Evolutionary conservation across 2,797 vertebrate genomes (phyloP).

Genomic region (Anisognathus igniventris): DNA sequence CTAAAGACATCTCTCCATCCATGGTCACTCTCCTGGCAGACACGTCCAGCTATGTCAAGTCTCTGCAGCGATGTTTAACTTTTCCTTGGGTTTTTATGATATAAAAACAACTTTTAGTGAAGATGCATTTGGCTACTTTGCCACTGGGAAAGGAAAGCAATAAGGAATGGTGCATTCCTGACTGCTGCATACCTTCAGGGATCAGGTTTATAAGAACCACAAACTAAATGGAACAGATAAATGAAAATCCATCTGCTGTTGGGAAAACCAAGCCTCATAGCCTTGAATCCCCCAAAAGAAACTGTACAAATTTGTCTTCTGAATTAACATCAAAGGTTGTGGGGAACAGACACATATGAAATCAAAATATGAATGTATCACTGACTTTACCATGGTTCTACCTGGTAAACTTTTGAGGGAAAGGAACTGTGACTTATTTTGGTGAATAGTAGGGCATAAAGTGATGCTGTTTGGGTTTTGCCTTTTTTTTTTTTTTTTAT

Average conservation of each 20-base stretch:
- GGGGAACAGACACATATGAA: not conserved
- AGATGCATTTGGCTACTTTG: constrained; percentile 13
- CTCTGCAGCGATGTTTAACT: not conserved
- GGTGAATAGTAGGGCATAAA: not conserved
- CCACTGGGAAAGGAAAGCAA: not conserved
- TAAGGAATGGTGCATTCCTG: not conserved
- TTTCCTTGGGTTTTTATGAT: not conserved
- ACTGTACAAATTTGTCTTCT: not conserved
- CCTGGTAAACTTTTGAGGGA: not conserved
- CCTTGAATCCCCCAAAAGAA: not conserved
- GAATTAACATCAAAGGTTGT: constrained; percentile 2
- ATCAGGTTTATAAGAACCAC: constrained; percentile 13
- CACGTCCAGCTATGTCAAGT: not conserved
- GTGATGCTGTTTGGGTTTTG: not conserved
- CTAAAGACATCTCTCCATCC: not conserved
- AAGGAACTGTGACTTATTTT: not conserved
- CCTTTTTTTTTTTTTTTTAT: not conserved
- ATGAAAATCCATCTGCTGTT: constrained; percentile 40
- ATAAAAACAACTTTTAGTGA: not conserved
- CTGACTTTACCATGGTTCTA: not conserved
- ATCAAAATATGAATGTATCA: not conserved
- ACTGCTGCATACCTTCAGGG: constrained; percentile 19
- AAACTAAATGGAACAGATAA: constrained; percentile 44
- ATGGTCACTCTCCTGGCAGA: not conserved
- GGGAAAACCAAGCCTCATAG: constrained; percentile 17